Evolutionary conservation across 1,140 invertebrate species (phyloP).

Genomic region (Trachymyrmex cornetzi): DNA sequence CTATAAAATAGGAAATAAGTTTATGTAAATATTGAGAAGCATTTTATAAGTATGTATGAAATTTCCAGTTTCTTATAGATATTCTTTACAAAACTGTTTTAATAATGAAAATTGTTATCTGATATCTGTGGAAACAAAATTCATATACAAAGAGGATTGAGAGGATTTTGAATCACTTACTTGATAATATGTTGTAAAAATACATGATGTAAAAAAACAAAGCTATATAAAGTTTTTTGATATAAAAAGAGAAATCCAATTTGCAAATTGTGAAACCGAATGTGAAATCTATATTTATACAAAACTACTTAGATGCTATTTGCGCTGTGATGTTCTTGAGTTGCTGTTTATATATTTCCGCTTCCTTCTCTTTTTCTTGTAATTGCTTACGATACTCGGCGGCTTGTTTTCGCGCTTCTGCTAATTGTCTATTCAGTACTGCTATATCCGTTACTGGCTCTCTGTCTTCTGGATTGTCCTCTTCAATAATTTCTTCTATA

Average conservation of each 20-base stretch:
- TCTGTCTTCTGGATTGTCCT: constrained; percentile 76
- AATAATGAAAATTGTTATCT: constrained; percentile 51
- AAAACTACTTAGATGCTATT: constrained; percentile 75
- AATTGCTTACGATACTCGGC: constrained; percentile 87
- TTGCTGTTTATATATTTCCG: constrained; percentile 87
- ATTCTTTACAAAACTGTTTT: constrained; percentile 48
- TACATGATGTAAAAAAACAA: constrained; percentile 11
- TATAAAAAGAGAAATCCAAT: constrained; percentile 50
- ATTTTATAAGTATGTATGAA: constrained; percentile 5
- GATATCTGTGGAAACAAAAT: constrained; percentile 37
- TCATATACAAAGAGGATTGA: constrained; percentile 39
- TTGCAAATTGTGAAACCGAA: constrained; percentile 51
- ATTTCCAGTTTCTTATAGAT: constrained; percentile 4
- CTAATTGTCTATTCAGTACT: constrained; percentile 85
- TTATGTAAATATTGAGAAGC: constrained; percentile 17
- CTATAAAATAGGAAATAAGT: constrained; percentile 31
- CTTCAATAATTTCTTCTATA: constrained; percentile 83
- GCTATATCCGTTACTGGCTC: constrained; percentile 84
- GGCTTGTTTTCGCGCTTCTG: constrained; percentile 85
- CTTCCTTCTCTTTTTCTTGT: constrained; percentile 86
- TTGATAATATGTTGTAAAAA: constrained; percentile 46
- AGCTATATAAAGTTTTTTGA: constrained; percentile 5
- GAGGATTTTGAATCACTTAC: constrained; percentile 40
- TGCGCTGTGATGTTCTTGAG: constrained; percentile 82
- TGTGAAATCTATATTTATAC: constrained; percentile 57